phyloP scores from a whole-genome alignment of 1,140 invertebrate species.

The Araneus ventricosus region DNA sequence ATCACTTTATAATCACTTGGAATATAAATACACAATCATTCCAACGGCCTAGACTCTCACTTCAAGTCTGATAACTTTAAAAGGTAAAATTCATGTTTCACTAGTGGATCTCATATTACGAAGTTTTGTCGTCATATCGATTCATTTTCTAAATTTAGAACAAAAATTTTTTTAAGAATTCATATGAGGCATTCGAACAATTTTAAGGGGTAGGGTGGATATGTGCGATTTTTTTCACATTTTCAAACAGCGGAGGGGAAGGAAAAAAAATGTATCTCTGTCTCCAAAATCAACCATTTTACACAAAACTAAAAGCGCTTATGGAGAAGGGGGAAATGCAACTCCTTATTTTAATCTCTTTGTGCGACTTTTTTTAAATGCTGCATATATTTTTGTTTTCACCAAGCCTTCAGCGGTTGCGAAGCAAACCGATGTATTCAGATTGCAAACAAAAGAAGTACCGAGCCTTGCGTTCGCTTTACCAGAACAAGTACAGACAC shows the following conservation, averaged over 20 bases:
- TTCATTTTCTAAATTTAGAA: conserved; percentile 5
- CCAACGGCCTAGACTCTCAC: too few relatives aligned
- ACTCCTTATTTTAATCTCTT: conserved; percentile 48
- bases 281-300: conserved; percentile 35
- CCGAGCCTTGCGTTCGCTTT: neutral
- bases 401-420: conserved; percentile 17
- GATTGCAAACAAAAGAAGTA: conserved; percentile 66
- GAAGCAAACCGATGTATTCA: conserved; percentile 61
- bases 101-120: neutral
- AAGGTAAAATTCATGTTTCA: neutral
- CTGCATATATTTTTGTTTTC: conserved; percentile 33
- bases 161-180: neutral
- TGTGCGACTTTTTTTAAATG: conserved; percentile 38
- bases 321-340: conserved; percentile 12
- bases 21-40: too few relatives aligned
- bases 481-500: conserved; percentile 35
- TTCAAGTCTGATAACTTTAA: neutral
- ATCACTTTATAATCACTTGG: too few relatives aligned
- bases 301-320: conserved; percentile 13
- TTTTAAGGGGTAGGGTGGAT: neutral
- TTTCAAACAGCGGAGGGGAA: neutral
- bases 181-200: neutral
- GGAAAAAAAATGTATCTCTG: neutral
- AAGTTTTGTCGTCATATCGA: neutral
- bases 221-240: neutral